Conservation (phyloP, 2,888 invertebrate genomes). For the Chrysotoxum bicinctum region DNA sequence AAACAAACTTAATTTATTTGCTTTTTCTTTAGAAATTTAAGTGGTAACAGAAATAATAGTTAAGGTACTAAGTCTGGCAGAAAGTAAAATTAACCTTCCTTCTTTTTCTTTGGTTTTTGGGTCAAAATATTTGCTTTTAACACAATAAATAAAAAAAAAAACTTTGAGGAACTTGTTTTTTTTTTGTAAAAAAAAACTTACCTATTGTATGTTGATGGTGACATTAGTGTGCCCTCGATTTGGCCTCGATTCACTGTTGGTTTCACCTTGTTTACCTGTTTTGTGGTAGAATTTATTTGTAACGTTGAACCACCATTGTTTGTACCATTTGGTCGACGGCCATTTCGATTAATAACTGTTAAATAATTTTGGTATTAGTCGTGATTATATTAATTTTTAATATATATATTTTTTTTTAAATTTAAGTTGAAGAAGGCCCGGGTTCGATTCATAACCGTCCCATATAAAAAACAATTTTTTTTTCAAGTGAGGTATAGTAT, state of each 20-base stretch:
- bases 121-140: constrained; percentile 29
- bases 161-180: background rate
- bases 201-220: constrained; percentile 87
- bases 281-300: constrained; percentile 87
- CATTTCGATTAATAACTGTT: constrained; percentile 90
- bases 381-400: background rate
- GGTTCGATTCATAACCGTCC: too few relatives aligned
- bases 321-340: constrained; percentile 83
- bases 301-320: constrained; percentile 77
- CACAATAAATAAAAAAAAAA: constrained; percentile 25
- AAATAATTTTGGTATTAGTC: constrained; percentile 40
- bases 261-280: constrained; percentile 95
- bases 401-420: background rate
- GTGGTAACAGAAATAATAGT: constrained; percentile 69
- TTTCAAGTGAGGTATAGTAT: too few relatives aligned
- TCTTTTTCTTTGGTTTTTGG: constrained; percentile 36
- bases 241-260: constrained; percentile 91
- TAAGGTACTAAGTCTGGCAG: constrained; percentile 63
- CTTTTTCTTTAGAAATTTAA: constrained; percentile 64
- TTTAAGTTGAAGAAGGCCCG: background rate
- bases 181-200: constrained; percentile 72
- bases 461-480: too few relatives aligned
- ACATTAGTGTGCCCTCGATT: constrained; percentile 87
- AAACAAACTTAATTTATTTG: constrained; percentile 69
- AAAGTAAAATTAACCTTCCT: constrained; percentile 68